Conservation (phyloP, 2,113 vertebrate genomes). For the Amazona vittata region DNA sequence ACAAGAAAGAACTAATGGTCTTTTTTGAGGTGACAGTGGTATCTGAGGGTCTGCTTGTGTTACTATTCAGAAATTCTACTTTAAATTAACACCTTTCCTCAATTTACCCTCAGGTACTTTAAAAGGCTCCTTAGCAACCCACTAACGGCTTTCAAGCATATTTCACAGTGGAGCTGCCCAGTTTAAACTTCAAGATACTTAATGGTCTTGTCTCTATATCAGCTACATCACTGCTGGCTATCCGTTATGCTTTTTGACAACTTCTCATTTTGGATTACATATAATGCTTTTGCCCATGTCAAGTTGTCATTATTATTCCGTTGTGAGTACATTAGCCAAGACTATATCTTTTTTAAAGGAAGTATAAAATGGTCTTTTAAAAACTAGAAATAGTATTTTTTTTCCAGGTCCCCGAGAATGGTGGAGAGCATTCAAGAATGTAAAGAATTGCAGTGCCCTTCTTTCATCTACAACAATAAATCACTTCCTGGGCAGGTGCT, state of each 20-base stretch:
- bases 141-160: background rate
- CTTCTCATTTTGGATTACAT: conserved; percentile 21
- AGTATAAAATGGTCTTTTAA: background rate
- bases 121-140: background rate
- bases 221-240: background rate
- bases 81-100: conserved; percentile 10
- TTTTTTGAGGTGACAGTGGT: background rate
- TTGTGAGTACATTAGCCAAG: background rate
- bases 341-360: background rate
- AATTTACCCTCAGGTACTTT: background rate
- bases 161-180: background rate
- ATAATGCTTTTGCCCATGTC: background rate
- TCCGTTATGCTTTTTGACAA: conserved; percentile 20
- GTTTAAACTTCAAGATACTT: background rate
- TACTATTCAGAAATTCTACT: background rate
- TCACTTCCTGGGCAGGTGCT: background rate
- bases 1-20: background rate
- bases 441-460: background rate
- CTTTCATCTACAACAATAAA: background rate
- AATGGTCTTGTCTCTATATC: background rate
- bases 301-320: background rate
- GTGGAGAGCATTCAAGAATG: background rate
- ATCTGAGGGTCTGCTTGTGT: background rate
- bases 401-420: background rate
- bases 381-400: background rate